Evolutionary conservation across 2,797 vertebrate species (phyloP), one percentile per base, ranked within the genome.

Genomic region (Eulemur rubriventer): DNA sequence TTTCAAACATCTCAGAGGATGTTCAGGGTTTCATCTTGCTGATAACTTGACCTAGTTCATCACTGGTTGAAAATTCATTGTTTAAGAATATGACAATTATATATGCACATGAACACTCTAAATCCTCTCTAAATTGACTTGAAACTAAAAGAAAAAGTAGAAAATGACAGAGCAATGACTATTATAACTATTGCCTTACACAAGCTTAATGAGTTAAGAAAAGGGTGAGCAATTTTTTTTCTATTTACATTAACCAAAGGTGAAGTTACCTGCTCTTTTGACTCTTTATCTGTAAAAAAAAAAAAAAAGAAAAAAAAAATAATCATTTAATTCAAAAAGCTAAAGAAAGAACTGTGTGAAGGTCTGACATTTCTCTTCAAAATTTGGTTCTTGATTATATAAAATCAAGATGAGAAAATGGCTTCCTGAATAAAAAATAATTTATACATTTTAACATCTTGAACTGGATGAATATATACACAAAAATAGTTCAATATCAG

Each of bases 401-500:
- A 79, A 91, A 89, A 69, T 33, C 48, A 46, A 96, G 70, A 38
- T 11, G 61, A 84, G 38, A 91, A 59, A 75, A 57, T 20, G 2
- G 1, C 38, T 94, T 94, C 14, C 20, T 91, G 33, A 75, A 69
- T 81, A 41, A 92, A 89, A 94, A 70, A 72, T 70, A 81, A 82
- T 50, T 61, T 35, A 33, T 41, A 69, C 5, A 52, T 69, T 86
- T 46, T 70, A 91, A 67, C 4, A 80, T 57, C 33, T 83, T 76
- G n/a, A 86, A 75, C 18, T 70, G 55, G 33, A 52, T 90, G 61
- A 95, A 33, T 57, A 43, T 48, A 85, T 43, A 38, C 50, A 61
- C 48, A 73, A 91, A 92, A 33, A 91, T 8, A 91, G 63, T 96
- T 97, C 75, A 70, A 38, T 95, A 97, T 78, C 55, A 82, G 69